Base-by-base conservation (phyloP, 2,113 vertebrate species). In the Penelope pileata region DNA sequence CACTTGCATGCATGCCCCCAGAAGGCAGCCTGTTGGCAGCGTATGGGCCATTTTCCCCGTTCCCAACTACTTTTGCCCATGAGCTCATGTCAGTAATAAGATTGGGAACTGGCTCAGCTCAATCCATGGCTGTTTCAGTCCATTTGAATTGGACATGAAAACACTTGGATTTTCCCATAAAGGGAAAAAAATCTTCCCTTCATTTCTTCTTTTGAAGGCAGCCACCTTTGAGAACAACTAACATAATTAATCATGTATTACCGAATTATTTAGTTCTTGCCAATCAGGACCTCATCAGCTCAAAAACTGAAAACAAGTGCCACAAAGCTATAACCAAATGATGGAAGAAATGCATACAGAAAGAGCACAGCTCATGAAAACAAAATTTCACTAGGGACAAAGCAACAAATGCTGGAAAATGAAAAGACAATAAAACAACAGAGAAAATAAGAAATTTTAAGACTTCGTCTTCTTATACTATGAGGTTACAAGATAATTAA, bases 1-100 rank as follows among this genome's bases (percentile, higher is more conserved):
- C 5, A 2, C 17, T 11, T 53, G 32, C 7, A 5, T 7, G 26
- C 1, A 1, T 7, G 29, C 8, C 60, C 23, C 10, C 22, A 72
- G 51, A 72, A 54, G 58, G 51, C 79, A 62, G 50, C 36, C 3
- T 3, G 54, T 30, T 2, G 3, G 26, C 78, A 90, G 42, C 60
- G 59, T 40, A 43, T 21, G 62, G 77, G 34, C 12, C 34, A 16
- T 66, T 80, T 76, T 64, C 42, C 36, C 9, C 58, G 45, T 45
- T 72, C 36, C n/a, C 70, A 32, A 13, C 12, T 17, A 19, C 60
- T 18, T 3, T 3, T 1, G 1, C 1, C 16, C 32, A 19, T 23
- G 18, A 83, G 13, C 13, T 62, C 12, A 38, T 77, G 17, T n/a
- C 73, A 91, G 16, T 54, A 66, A 60, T 22, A 36, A 29, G 53